Conservation (phyloP, 1,140 invertebrate genomes). For the Macrotrachela quadricornifera region DNA sequence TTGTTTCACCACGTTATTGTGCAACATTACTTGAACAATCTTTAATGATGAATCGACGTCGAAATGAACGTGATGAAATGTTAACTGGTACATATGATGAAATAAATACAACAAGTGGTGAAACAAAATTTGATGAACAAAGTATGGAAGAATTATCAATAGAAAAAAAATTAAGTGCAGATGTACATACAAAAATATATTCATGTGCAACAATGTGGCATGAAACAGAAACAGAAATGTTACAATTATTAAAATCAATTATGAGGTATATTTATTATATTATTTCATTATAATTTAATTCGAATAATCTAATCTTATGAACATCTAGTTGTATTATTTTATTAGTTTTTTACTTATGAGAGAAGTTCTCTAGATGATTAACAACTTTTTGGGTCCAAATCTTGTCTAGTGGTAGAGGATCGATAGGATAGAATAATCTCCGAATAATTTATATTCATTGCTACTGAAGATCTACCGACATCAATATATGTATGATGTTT, state of each 20-base stretch:
- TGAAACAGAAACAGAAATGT: constrained; percentile 31
- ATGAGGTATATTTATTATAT: constrained; percentile 17
- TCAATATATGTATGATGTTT: too few relatives aligned
- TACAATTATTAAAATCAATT: constrained; percentile 29
- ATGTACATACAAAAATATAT: constrained; percentile 15
- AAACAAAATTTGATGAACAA: not conserved
- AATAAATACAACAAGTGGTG: not conserved
- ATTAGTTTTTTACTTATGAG: too few relatives aligned
- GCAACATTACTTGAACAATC: constrained; percentile 80
- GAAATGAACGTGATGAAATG: constrained; percentile 46
- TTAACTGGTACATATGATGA: not conserved
- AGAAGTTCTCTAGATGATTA: too few relatives aligned
- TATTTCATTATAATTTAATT: not conserved
- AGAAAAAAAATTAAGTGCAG: not conserved
- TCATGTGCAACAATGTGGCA: constrained; percentile 35
- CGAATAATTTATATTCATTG: too few relatives aligned
- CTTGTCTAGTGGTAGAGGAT: too few relatives aligned
- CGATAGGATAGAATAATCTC: too few relatives aligned
- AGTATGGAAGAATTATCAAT: not conserved
- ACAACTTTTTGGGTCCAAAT: too few relatives aligned
- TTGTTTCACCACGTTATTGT: constrained; percentile 81
- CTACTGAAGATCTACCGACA: too few relatives aligned
- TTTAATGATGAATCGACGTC: constrained; percentile 67
- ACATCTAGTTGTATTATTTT: too few relatives aligned
- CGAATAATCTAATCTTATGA: constrained; percentile 7